A percentile compares a stretch with the other conserved stretches of the same genome.
phyloP scores from a whole-genome alignment of 1,140 invertebrate genomes.

The Capitella teleta region DNA sequence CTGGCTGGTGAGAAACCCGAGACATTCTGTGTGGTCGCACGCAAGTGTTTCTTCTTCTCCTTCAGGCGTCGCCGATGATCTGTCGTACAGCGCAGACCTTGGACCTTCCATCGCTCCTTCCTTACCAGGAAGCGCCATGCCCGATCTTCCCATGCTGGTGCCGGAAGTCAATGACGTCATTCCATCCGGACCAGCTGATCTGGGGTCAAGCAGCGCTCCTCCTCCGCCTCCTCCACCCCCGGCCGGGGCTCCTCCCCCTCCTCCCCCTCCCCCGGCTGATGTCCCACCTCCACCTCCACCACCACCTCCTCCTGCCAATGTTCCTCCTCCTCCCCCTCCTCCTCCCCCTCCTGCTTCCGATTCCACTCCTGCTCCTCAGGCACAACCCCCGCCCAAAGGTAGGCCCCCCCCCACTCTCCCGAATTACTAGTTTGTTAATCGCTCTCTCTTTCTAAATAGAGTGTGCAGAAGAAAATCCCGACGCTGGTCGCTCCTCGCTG shows the following conservation, averaged over 20 bases:
- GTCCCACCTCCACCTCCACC: slow-evolving; percentile 18
- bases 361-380: background rate
- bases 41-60: background rate
- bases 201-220: slow-evolving; percentile 11
- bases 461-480: too few relatives aligned
- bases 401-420: too few relatives aligned
- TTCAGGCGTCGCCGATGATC: slow-evolving; percentile 70
- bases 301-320: slow-evolving; percentile 14
- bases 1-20: too few relatives aligned
- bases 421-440: too few relatives aligned
- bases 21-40: background rate
- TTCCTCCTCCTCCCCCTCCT: slow-evolving; percentile 15
- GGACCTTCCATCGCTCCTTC: slow-evolving; percentile 67
- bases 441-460: too few relatives aligned
- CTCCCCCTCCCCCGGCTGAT: slow-evolving; percentile 19
- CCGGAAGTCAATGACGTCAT: slow-evolving; percentile 20
- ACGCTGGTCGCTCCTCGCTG: slow-evolving; percentile 54
- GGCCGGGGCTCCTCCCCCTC: slow-evolving; percentile 13
- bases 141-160: slow-evolving; percentile 37
- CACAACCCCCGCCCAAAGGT: background rate
- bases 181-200: slow-evolving; percentile 21
- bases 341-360: slow-evolving; percentile 14
- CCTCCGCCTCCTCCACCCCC: background rate
- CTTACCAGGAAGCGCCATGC: slow-evolving; percentile 45
- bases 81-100: slow-evolving; percentile 58